Conservation (phyloP, 2,888 invertebrate species). For the Yponomeuta malinellus region DNA sequence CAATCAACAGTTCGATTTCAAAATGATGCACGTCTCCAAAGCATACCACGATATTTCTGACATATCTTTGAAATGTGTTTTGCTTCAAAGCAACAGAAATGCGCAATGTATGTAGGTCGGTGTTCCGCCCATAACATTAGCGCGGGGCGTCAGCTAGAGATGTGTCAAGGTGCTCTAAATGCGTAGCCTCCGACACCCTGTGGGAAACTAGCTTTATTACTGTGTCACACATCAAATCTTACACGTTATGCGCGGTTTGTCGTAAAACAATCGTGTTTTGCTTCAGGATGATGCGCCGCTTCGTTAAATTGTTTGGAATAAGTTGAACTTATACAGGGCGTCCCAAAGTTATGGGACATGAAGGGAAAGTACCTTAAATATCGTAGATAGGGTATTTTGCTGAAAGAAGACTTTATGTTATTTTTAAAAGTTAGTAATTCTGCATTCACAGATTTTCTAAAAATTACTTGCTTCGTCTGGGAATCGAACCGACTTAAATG, state of each 20-base stretch:
- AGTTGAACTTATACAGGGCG: neutral
- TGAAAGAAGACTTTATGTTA: too few species aligned
- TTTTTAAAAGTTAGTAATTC: too few species aligned
- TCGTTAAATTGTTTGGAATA: neutral
- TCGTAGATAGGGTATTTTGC: too few species aligned
- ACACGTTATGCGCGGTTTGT: neutral
- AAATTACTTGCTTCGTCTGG: too few species aligned
- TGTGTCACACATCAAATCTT: neutral
- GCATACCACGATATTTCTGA: neutral
- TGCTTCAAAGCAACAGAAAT: neutral
- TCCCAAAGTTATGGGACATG: too few species aligned
- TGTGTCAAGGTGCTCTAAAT: slow-evolving; percentile 62
- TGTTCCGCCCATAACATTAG: slow-evolving; percentile 19
- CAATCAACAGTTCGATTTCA: too few species aligned
- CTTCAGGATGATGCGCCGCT: neutral
- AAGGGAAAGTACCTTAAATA: too few species aligned
- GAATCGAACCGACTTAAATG: too few species aligned
- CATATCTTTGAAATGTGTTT: neutral
- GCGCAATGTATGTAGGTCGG: slow-evolving; percentile 12
- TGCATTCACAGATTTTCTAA: too few species aligned
- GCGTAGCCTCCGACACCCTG: slow-evolving; percentile 23
- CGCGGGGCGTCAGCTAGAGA: slow-evolving; percentile 28
- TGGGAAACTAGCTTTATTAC: neutral
- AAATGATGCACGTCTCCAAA: too few species aligned
- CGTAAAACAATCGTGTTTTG: neutral